A percentile compares a stretch with the other conserved stretches of the same genome.
Evolutionary conservation across 2,888 invertebrate genomes (phyloP).

Genomic region (Ephialtes manifestator): DNA sequence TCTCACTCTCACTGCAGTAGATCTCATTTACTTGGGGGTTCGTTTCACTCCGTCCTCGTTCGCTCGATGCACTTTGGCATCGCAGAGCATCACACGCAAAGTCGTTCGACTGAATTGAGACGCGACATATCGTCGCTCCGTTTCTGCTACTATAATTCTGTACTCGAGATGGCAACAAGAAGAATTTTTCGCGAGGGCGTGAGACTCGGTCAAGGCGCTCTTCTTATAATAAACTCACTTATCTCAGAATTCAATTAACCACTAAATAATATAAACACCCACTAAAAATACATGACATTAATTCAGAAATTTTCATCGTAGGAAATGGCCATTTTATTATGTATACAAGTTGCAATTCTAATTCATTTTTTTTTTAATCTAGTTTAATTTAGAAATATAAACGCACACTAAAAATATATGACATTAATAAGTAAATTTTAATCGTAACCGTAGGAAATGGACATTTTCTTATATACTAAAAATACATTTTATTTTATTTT

Average conservation of each 20-base stretch:
- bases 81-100: conserved; percentile 62
- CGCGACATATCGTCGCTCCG: conserved; percentile 15
- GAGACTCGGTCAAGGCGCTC: conserved; percentile 68
- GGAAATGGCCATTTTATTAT: not conserved
- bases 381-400: no score
- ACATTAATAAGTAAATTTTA: no score
- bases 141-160: not conserved
- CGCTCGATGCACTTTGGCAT: conserved; percentile 54
- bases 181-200: conserved; percentile 68
- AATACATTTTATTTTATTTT: no score
- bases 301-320: not conserved
- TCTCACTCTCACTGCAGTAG: conserved; percentile 30
- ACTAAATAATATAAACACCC: no score
- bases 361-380: no score
- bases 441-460: no score
- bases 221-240: conserved; percentile 30
- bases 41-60: conserved; percentile 59
- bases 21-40: not conserved
- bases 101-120: conserved; percentile 66
- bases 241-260: not conserved
- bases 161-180: conserved; percentile 31
- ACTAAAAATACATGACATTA: not conserved
- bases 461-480: no score
- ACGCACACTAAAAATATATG: no score
- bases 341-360: no score